Evolutionary conservation across 1,140 invertebrate genomes (phyloP).

Genomic region (Euwallacea fornicatus): DNA sequence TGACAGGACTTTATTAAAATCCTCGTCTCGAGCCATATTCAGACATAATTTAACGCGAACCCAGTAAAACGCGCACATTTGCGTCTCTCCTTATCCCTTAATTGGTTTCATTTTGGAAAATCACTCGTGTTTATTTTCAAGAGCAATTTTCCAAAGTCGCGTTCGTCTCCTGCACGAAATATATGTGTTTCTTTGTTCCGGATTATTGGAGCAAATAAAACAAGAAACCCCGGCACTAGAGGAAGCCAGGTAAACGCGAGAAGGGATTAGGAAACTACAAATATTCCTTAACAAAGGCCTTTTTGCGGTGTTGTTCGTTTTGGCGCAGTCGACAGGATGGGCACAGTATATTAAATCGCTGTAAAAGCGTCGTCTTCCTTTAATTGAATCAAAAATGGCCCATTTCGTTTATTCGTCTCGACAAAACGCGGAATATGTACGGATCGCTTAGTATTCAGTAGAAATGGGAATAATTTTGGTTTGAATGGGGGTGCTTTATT

Average conservation of each 20-base stretch:
- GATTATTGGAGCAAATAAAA: slow-evolving; percentile 28
- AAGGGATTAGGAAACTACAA: too few species aligned
- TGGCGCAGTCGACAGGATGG: slow-evolving; percentile 1
- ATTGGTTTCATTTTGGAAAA: slow-evolving; percentile 35
- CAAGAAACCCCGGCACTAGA: slow-evolving; percentile 8
- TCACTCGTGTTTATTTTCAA: slow-evolving; percentile 34
- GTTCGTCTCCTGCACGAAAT: slow-evolving; percentile 11
- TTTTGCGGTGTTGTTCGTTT: background rate
- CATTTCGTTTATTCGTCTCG: background rate
- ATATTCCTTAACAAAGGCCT: too few species aligned
- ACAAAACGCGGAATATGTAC: slow-evolving; percentile 5
- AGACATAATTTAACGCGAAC: slow-evolving; percentile 11
- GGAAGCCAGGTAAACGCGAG: slow-evolving; percentile 1
- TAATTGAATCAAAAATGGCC: slow-evolving; percentile 19
- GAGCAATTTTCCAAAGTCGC: slow-evolving; percentile 30
- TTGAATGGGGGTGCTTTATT: slow-evolving; percentile 17
- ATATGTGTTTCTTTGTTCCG: slow-evolving; percentile 31
- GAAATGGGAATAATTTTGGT: slow-evolving; percentile 19
- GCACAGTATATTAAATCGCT: background rate
- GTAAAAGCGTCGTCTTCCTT: background rate
- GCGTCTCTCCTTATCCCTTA: slow-evolving; percentile 24
- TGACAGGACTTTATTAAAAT: slow-evolving; percentile 1
- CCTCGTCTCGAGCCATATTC: background rate
- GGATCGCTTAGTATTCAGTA: slow-evolving; percentile 20
- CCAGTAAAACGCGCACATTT: slow-evolving; percentile 14